A percentile compares a stretch with the other conserved stretches of the same genome.
Evolutionary conservation across 2,797 vertebrate species (phyloP).

Genomic region (Galago senegalensis): DNA sequence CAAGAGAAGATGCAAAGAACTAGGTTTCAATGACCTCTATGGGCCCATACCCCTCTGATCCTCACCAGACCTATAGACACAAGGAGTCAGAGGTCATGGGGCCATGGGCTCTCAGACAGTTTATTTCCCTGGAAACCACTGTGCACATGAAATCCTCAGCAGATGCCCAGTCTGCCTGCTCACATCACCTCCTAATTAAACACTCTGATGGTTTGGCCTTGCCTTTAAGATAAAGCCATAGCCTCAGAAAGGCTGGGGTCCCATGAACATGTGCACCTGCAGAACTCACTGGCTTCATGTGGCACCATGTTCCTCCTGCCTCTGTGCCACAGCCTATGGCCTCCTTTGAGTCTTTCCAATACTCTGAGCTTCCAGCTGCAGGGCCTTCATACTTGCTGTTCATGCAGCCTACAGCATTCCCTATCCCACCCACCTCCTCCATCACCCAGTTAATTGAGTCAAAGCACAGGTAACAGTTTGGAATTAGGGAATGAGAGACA

Average conservation of each 20-base stretch:
- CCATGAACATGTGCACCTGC: fast-evolving
- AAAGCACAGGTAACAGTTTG: not conserved
- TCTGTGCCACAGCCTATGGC: not conserved
- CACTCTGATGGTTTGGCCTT: not conserved
- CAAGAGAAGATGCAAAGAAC: not conserved
- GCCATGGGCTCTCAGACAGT: not conserved
- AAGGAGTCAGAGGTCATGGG: not conserved
- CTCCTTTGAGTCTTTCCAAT: not conserved
- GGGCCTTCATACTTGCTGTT: not conserved
- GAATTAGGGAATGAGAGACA: not conserved
- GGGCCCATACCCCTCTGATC: not conserved
- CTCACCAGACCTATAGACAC: not conserved
- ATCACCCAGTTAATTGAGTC: not conserved
- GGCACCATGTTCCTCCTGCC: not conserved
- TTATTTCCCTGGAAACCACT: not conserved
- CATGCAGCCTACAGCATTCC: not conserved
- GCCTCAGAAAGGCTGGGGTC: not conserved
- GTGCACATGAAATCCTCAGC: not conserved
- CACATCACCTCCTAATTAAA: not conserved
- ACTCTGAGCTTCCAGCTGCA: not conserved
- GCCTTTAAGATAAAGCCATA: not conserved
- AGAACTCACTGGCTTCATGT: not conserved
- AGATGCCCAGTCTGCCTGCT: not conserved
- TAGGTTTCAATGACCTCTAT: not conserved
- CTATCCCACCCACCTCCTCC: not conserved